phyloP scores from a whole-genome alignment of 2,113 vertebrate genomes.

The Dasyprocta punctata region DNA sequence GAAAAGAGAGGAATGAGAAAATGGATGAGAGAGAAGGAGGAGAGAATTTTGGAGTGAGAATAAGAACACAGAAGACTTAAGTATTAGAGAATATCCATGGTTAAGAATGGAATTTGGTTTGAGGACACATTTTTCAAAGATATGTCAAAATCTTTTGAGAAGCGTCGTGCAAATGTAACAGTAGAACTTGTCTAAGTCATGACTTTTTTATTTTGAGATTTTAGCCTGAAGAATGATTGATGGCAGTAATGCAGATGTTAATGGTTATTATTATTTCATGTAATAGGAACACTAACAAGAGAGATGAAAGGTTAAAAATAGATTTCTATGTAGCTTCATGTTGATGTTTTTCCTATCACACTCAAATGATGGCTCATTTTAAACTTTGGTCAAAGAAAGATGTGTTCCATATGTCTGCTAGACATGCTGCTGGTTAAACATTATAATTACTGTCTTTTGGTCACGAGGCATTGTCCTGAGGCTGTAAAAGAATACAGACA shows the following conservation, averaged over 20 bases:
- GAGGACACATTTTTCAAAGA: neutral
- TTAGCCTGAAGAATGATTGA: neutral
- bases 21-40: neutral
- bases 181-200: neutral
- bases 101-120: neutral
- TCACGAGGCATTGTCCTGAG: neutral
- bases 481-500: constrained; percentile 22
- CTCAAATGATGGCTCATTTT: neutral
- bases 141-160: neutral
- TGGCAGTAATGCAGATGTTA: neutral
- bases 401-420: neutral
- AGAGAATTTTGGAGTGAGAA: neutral
- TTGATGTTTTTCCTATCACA: neutral
- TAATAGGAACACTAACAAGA: neutral
- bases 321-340: neutral
- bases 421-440: neutral
- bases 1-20: neutral
- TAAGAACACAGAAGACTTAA: neutral
- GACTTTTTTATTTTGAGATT: neutral
- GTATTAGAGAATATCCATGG: neutral
- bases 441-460: neutral
- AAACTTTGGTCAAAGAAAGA: neutral
- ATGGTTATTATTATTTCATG: neutral
- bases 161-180: neutral
- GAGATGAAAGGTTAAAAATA: neutral